These are phyloP conservation scores for Smithornis capensis DNA, from an alignment of 2,113 vertebrate genomes.

Conservation along the genomic window DNA sequence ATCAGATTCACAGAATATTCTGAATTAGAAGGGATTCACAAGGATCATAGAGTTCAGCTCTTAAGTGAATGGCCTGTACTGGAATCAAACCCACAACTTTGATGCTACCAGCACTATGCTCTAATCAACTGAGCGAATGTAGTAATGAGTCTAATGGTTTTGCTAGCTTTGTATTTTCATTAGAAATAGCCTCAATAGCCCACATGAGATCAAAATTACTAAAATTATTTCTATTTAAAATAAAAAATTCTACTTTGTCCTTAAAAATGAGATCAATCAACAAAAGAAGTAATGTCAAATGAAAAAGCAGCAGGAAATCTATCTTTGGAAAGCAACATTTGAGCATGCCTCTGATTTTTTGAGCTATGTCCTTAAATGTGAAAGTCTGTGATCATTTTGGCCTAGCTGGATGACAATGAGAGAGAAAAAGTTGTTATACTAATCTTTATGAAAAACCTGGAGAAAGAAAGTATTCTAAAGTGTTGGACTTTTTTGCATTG, in stretches of 20 bases:
- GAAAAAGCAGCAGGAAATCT: background rate
- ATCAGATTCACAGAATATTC: background rate
- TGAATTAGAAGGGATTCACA: background rate
- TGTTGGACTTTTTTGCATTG: background rate
- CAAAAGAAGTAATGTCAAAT: background rate
- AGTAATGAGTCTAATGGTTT: background rate
- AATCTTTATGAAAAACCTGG: background rate
- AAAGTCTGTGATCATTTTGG: background rate
- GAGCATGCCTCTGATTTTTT: background rate
- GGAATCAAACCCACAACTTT: fast-evolving
- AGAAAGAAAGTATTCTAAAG: background rate
- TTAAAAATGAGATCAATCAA: background rate
- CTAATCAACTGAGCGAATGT: background rate
- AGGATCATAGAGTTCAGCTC: background rate
- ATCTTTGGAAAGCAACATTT: background rate
- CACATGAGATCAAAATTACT: background rate
- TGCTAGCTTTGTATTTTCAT: background rate
- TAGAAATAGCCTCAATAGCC: background rate
- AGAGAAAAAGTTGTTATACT: background rate
- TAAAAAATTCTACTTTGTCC: background rate
- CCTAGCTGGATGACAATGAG: background rate
- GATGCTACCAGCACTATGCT: background rate
- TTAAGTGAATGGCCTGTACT: background rate
- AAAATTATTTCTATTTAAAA: background rate
- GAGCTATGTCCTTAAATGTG: background rate